These are phyloP conservation scores for Synanceia verrucosa DNA, from an alignment of 2,797 vertebrate species.

Conservation along the genomic window DNA sequence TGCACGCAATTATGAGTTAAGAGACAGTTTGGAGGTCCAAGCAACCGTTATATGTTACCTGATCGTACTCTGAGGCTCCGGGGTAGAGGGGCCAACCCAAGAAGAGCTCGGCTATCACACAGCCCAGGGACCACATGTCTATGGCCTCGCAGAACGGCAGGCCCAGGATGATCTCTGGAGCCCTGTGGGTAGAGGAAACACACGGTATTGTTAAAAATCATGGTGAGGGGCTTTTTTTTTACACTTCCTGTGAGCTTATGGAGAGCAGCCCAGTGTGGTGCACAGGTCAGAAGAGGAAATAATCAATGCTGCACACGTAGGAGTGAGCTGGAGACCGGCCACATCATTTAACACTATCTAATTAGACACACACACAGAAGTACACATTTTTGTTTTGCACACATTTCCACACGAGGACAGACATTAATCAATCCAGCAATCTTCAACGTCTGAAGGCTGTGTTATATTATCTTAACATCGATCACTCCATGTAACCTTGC, in stretches of 20 bases:
- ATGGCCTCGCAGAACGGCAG: conserved; percentile 98
- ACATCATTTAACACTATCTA: conserved; percentile 13
- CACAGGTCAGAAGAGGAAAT: conserved; percentile 23
- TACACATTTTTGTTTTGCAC: not conserved
- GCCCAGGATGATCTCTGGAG: conserved; percentile 98
- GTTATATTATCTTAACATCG: conserved; percentile 26
- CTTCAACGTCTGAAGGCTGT: conserved; percentile 7
- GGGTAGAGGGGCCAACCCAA: conserved; percentile 98
- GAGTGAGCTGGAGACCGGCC: conserved; percentile 23
- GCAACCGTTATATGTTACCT: conserved; percentile 57
- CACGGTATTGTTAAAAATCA: conserved; percentile 4
- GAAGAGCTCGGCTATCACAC: conserved; percentile 98
- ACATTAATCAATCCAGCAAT: conserved; percentile 22
- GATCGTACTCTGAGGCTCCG: conserved; percentile 95
- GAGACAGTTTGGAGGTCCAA: not conserved
- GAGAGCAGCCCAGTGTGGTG: not conserved
- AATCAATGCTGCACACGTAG: not conserved
- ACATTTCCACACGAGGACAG: not conserved
- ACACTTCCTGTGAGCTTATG: conserved; percentile 1
- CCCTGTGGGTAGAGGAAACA: conserved; percentile 78
- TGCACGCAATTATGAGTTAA: not conserved
- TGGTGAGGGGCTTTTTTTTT: conserved; percentile 11
- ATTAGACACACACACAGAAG: conserved; percentile 9
- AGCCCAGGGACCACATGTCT: conserved; percentile 99
- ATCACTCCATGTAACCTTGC: conserved; percentile 15